phyloP scores from a whole-genome alignment of 2,113 vertebrate species.

The Psittacus erithacus region DNA sequence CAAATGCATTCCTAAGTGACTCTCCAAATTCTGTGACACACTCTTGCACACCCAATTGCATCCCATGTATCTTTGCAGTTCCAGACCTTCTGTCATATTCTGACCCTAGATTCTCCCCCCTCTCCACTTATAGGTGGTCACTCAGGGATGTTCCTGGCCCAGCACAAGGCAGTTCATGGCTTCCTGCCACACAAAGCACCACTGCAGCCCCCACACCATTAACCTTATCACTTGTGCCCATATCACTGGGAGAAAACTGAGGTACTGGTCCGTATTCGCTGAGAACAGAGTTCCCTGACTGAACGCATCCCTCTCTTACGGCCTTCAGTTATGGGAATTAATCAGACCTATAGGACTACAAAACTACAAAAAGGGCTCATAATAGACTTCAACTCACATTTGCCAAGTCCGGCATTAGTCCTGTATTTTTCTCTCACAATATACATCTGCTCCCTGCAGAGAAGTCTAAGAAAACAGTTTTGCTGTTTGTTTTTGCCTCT shows the following conservation, averaged over 20 bases:
- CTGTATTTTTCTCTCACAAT: background rate
- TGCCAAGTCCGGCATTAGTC: background rate
- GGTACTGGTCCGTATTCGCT: too few species aligned
- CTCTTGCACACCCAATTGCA: background rate
- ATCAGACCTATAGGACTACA: background rate
- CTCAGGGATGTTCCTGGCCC: background rate
- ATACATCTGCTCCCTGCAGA: background rate
- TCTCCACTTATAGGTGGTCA: fast-evolving
- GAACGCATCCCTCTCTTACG: background rate
- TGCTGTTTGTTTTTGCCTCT: background rate
- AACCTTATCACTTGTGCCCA: background rate
- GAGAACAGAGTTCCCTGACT: background rate
- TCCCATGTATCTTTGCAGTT: background rate
- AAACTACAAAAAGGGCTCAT: background rate
- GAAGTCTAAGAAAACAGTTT: background rate
- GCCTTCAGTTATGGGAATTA: background rate
- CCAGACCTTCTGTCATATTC: background rate
- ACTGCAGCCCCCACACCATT: background rate
- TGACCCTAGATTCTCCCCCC: background rate
- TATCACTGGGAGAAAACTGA: background rate
- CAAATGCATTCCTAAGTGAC: background rate
- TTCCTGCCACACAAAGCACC: background rate
- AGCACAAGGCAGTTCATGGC: background rate
- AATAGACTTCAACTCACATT: background rate
- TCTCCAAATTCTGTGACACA: background rate